phyloP scores from a whole-genome alignment of 2,113 vertebrate genomes.

The Anarhynchus alexandrinus region DNA sequence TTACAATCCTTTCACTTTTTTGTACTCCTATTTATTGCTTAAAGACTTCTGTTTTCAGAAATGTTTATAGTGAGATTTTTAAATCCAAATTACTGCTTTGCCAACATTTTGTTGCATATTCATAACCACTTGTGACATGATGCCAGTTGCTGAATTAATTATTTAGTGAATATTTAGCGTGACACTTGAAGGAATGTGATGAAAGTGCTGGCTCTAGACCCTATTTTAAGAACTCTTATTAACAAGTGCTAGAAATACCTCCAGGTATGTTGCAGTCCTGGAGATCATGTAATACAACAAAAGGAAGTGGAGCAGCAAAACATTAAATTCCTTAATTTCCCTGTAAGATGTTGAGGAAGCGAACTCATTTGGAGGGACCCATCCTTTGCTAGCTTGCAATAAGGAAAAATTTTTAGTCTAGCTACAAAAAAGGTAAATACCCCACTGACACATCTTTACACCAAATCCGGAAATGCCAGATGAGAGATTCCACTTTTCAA shows the following conservation, averaged over 20 bases:
- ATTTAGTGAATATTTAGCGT: conserved; percentile 23
- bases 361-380: neutral
- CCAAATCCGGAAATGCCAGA: neutral
- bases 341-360: neutral
- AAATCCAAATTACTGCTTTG: neutral
- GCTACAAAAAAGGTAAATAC: neutral
- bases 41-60: neutral
- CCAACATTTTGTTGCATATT: conserved; percentile 1
- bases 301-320: neutral
- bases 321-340: neutral
- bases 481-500: neutral
- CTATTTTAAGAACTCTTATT: conserved; percentile 46
- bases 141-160: conserved; percentile 21
- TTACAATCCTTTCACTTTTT: neutral
- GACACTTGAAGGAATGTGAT: conserved; percentile 16
- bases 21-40: neutral
- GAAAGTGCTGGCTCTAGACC: neutral
- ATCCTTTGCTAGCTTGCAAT: neutral
- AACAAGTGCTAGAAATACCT: neutral
- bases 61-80: neutral
- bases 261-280: neutral
- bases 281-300: neutral
- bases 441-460: neutral
- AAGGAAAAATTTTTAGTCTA: neutral
- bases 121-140: neutral